A percentile compares a stretch with the other conserved stretches of the same genome.
Conservation (phyloP, 1,140 invertebrate genomes). For the Euura lappo region DNA sequence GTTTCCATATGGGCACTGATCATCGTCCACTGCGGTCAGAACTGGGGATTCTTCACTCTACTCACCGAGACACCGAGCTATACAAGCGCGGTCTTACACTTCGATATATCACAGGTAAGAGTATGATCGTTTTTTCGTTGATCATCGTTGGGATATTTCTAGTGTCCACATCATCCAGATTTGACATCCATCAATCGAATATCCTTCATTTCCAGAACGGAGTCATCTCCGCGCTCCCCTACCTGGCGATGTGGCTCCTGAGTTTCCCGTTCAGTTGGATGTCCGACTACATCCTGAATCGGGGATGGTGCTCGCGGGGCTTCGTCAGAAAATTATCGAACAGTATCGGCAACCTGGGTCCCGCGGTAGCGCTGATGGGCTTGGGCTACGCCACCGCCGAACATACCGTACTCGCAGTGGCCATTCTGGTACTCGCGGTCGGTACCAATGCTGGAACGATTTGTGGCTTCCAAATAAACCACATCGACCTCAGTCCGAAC, state of each 20-base stretch:
- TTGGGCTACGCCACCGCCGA: constrained; percentile 65
- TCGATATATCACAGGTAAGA: constrained; percentile 75
- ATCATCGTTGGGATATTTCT: no score
- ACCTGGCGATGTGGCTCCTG: constrained; percentile 66
- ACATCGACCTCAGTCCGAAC: constrained; percentile 79
- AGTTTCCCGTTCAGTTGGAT: constrained; percentile 50
- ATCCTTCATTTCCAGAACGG: constrained; percentile 70
- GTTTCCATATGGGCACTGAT: constrained; percentile 83
- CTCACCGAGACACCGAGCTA: constrained; percentile 92
- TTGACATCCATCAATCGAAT: background rate
- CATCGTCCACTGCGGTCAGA: constrained; percentile 81
- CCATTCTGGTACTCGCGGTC: constrained; percentile 72
- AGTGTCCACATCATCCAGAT: background rate
- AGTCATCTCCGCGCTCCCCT: constrained; percentile 80
- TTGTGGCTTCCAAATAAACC: constrained; percentile 73
- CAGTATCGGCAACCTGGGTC: constrained; percentile 63
- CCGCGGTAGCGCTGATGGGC: constrained; percentile 67
- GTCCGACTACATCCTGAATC: constrained; percentile 50
- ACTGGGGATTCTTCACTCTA: constrained; percentile 93
- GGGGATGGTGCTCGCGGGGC: constrained; percentile 37
- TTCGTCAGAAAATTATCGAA: constrained; percentile 57
- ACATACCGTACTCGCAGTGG: constrained; percentile 63
- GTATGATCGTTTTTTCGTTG: background rate
- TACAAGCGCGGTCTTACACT: constrained; percentile 81
- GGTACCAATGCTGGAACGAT: constrained; percentile 78